Evolutionary conservation across 2,888 invertebrate species (phyloP).

Genomic region (Noctua janthe): DNA sequence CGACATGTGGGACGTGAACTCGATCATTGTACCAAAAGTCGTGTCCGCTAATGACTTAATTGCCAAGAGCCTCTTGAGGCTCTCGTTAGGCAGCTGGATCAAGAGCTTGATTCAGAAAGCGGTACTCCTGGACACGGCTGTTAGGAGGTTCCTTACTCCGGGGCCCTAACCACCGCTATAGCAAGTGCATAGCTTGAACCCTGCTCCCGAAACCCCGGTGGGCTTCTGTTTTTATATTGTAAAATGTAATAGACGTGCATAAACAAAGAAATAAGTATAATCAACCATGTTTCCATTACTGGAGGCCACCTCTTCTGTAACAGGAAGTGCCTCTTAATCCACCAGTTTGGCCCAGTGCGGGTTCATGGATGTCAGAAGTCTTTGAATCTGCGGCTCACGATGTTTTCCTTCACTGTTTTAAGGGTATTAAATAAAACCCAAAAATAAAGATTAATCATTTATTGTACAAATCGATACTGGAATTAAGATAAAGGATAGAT

Average conservation of each 20-base stretch:
- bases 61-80: too few relatives aligned
- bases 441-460: conserved; percentile 81
- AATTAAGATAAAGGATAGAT: conserved; percentile 87
- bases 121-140: too few relatives aligned
- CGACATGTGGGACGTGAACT: too few relatives aligned
- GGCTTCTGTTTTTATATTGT: not conserved
- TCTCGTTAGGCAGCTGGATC: too few relatives aligned
- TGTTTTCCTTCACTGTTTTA: not conserved
- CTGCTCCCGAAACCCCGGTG: not conserved
- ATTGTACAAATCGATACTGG: conserved; percentile 88
- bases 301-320: not conserved
- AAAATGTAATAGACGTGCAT: not conserved
- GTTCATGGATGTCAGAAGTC: not conserved
- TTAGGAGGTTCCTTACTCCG: too few relatives aligned
- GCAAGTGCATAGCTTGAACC: not conserved
- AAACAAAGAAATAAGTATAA: not conserved
- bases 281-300: not conserved
- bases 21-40: too few relatives aligned
- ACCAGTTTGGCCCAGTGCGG: not conserved
- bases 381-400: not conserved
- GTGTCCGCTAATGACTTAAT: too few relatives aligned
- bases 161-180: too few relatives aligned
- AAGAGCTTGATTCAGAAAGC: too few relatives aligned
- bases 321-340: not conserved
- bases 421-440: conserved; percentile 64